Base-by-base conservation (phyloP, 1,140 invertebrate genomes). In the Reticulitermes speratus region DNA sequence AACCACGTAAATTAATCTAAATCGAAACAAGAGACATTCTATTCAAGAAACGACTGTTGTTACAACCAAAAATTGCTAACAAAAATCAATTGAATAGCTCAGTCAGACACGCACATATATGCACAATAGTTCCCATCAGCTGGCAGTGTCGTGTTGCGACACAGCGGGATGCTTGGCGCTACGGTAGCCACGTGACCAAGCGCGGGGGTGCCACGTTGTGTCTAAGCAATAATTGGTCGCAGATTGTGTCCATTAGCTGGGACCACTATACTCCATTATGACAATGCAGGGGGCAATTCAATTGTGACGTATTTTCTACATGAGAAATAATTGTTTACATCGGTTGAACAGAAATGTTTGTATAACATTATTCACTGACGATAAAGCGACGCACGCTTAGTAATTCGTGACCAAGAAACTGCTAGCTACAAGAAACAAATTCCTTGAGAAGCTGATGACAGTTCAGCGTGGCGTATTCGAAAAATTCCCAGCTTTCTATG, bases 141-240 rank as follows among this genome's bases (percentile, higher is more conserved):
- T 75, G n/a, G 65, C 30, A 30, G n/a, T 75, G 65, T 75, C 65
- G n/a, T 75, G 65, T 75, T 75, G 65, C 9, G 65, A 75, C 65
- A 75, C 65, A 75, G 65, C 65, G 65, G 65, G 65, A 75, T 75
- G n/a, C n/a, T 75, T 75, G 65, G 65, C 65, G 65, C 65, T 75
- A 75, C n/a, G 25, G 65, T 75, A 25, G 65, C 65, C 65, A 75
- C 65, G 65, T 75, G 65, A 75, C 65, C n/a, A 30, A 2, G n/a
- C 14, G 65, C 25, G n/a, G 65, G 65, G 65, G 65, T n/a, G 65
- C 65, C 65, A 75, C 30, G 65, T 75, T 75, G 65, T 30, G 65
- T 75, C 65, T 75, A 30, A 8, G 65, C n/a, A 75, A 75, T 75
- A 75, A 75, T 75, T 75, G 65, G 65, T 75, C 65, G 65, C 65